Conservation (phyloP, 2,113 vertebrate genomes). For the Thunnus maccoyii region DNA sequence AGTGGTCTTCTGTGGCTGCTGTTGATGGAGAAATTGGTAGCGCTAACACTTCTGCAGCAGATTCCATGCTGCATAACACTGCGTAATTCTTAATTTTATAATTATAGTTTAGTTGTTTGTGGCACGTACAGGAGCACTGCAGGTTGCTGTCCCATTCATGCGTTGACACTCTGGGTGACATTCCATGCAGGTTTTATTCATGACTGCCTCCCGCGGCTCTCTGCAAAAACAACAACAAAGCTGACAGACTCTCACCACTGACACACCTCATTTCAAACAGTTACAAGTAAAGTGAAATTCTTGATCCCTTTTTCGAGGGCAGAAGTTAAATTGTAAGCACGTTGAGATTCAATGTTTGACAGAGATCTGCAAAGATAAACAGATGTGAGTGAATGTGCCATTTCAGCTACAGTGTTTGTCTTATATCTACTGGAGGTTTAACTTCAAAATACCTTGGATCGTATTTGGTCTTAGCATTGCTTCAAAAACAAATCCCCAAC, state of each 20-base stretch:
- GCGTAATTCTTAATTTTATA: conserved; percentile 2
- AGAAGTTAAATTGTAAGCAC: conserved; percentile 73
- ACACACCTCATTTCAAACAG: conserved; percentile 44
- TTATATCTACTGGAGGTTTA: conserved; percentile 37
- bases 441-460: conserved; percentile 47
- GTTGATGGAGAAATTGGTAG: conserved; percentile 43
- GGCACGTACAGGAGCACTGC: conserved; percentile 88
- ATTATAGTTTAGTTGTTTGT: neutral
- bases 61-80: conserved; percentile 27
- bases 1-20: conserved; percentile 30
- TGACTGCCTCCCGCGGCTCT: conserved; percentile 85
- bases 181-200: conserved; percentile 84
- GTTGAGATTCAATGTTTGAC: conserved; percentile 72
- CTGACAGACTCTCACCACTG: neutral
- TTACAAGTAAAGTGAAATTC: conserved; percentile 33
- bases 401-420: conserved; percentile 58
- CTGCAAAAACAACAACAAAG: conserved; percentile 76
- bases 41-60: neutral
- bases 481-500: conserved; percentile 48
- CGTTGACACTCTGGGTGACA: conserved; percentile 90
- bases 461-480: conserved; percentile 25
- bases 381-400: conserved; percentile 45
- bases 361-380: conserved; percentile 69
- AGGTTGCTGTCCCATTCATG: conserved; percentile 86
- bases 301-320: conserved; percentile 46